Conservation (phyloP, 2,113 vertebrate species). For the Sterna hirundo region DNA sequence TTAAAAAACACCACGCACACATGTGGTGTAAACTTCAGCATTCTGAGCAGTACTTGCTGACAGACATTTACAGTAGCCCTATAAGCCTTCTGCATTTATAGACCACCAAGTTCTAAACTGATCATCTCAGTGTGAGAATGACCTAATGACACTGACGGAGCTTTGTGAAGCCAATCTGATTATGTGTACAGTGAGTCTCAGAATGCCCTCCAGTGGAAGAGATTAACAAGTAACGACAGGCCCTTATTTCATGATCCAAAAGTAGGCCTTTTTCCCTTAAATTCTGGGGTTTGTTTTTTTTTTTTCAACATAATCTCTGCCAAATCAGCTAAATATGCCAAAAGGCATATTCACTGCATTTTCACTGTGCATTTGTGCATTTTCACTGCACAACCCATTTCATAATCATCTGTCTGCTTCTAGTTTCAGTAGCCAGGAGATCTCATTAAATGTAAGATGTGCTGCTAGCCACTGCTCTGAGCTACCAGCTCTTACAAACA, state of each 20-base stretch:
- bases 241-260: neutral
- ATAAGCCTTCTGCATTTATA: neutral
- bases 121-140: neutral
- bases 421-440: neutral
- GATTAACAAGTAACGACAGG: neutral
- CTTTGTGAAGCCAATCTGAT: neutral
- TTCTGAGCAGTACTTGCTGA: neutral
- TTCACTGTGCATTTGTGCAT: too few species aligned
- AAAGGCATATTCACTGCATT: too few species aligned
- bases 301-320: neutral
- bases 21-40: neutral
- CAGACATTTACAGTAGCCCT: neutral
- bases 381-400: neutral
- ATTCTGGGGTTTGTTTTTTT: neutral
- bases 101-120: neutral
- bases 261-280: neutral
- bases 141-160: neutral
- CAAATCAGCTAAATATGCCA: neutral
- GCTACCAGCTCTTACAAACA: neutral
- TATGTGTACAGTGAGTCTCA: neutral
- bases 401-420: neutral
- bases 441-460: fast-evolving
- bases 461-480: neutral
- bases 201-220: neutral
- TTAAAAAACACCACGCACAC: neutral